Evolutionary conservation across 2,797 vertebrate species (phyloP), one percentile per base, ranked within the genome.

Genomic region (Premnoplex brunnescens): DNA sequence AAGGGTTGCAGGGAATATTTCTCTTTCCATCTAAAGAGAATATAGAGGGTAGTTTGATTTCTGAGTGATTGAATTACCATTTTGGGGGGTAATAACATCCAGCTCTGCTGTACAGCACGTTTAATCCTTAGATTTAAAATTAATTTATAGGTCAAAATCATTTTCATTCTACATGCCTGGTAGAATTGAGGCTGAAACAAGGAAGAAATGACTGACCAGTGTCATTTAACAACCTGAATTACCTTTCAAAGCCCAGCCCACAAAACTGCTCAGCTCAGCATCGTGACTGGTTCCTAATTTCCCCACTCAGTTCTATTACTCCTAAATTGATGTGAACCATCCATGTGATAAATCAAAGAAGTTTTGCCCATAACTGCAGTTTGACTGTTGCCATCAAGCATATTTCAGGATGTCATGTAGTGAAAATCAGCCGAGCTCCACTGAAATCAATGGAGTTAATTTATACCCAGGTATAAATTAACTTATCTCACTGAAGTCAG

Each of bases 41-140:
- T 78, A 62, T 10, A 73, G 51, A 89, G 41, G n/a, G 44, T 58
- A 72, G 59, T 74, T 86, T 91, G 68, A 63, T 66, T 91, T 82
- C n/a, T 64, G 36, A 74, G 69, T 89, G 84, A 93, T 77, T 85
- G 54, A 96, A 89, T 90, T 92, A 71, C 72, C 85, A 37, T 81
- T 89, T 80, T 0, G 4, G 16, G 28, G 32, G 21, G 24, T 46
- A 79, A 68, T 84, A 66, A 76, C 13, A 78, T 8, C 43, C 82
- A 78, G 28, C 55, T 95, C 39, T 62, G 36, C 46, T 52, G 51
- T 67, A 27, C 54, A 91, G 85, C n/a, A 13, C 34, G 30, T 81
- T 86, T 67, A 88, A 84, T 88, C 71, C 67, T 82, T 69, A 63
- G 51, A 76, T 90, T 71, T 69, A 60, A 74, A 76, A 81, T 81